Percentiles rank a stretch among this genome's conserved stretches.
Evolutionary conservation across 2,113 vertebrate genomes (phyloP).

Genomic region (Crocuta crocuta): DNA sequence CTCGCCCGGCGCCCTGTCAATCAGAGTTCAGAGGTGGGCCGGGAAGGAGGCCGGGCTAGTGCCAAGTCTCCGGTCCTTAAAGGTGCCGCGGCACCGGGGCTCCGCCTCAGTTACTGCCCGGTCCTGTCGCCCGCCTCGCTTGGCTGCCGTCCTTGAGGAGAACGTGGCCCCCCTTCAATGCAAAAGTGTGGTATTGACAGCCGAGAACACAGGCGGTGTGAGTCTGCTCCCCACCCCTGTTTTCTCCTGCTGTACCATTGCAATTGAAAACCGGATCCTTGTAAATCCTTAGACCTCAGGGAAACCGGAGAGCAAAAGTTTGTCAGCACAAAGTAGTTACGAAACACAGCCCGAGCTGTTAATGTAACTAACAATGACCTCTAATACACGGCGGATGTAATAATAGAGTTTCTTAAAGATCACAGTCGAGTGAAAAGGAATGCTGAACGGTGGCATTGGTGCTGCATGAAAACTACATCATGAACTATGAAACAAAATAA

Average conservation of each 20-base stretch:
- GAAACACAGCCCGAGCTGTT: not conserved
- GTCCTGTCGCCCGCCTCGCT: not conserved
- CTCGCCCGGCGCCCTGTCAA: slow-evolving; percentile 76
- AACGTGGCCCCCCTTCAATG: slow-evolving; percentile 41
- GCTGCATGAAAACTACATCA: slow-evolving; percentile 52
- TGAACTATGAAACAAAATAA: slow-evolving; percentile 58
- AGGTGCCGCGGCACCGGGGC: slow-evolving; percentile 25
- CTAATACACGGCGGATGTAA: not conserved
- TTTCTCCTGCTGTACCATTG: not conserved
- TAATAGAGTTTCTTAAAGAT: not conserved
- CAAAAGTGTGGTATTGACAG: not conserved
- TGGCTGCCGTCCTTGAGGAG: not conserved
- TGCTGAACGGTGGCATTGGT: not conserved
- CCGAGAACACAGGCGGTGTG: not conserved
- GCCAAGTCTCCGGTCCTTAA: slow-evolving; percentile 72
- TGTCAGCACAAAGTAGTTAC: not conserved
- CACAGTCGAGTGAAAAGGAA: not conserved
- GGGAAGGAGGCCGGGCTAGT: slow-evolving; percentile 66
- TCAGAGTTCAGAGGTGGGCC: slow-evolving; percentile 81
- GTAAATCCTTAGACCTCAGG: not conserved
- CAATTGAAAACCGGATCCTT: slow-evolving; percentile 33
- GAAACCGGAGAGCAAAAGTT: slow-evolving; percentile 47
- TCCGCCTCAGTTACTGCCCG: not conserved
- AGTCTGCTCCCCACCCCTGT: not conserved
- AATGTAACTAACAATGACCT: slow-evolving; percentile 30